These are phyloP conservation scores for Plutella xylostella DNA, from an alignment of 2,888 invertebrate genomes.

Conservation along the genomic window DNA sequence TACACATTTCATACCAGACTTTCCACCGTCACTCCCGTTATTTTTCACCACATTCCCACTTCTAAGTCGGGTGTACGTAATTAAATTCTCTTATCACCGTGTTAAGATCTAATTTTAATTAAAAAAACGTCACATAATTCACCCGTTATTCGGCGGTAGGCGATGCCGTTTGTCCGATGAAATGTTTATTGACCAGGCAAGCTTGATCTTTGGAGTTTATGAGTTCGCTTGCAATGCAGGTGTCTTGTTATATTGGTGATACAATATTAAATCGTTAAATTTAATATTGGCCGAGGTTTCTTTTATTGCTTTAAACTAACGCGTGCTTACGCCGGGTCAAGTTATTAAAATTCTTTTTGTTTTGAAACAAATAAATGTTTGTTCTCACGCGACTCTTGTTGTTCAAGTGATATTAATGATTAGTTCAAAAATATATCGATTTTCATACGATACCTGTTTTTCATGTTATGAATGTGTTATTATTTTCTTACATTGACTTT, in stretches of 20 bases:
- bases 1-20: not conserved
- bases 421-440: too few species aligned
- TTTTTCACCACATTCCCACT: conserved; percentile 18
- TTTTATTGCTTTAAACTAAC: conserved; percentile 62
- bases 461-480: too few species aligned
- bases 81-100: conserved; percentile 58
- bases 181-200: conserved; percentile 34
- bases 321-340: conserved; percentile 50
- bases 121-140: conserved; percentile 67
- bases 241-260: conserved; percentile 38
- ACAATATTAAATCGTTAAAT: conserved; percentile 66
- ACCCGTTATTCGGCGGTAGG: conserved; percentile 62
- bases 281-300: conserved; percentile 63
- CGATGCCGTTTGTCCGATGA: conserved; percentile 45
- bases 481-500: too few species aligned
- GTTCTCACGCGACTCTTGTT: conserved; percentile 60
- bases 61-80: conserved; percentile 41
- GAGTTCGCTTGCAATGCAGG: conserved; percentile 11
- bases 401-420: too few species aligned
- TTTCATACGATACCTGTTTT: too few species aligned
- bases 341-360: conserved; percentile 46
- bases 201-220: conserved; percentile 26
- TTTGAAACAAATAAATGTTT: conserved; percentile 52
- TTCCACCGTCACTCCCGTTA: conserved; percentile 27
- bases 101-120: conserved; percentile 65